Conservation (phyloP, 2,113 vertebrate genomes). For the Coryphaenoides rupestris region DNA sequence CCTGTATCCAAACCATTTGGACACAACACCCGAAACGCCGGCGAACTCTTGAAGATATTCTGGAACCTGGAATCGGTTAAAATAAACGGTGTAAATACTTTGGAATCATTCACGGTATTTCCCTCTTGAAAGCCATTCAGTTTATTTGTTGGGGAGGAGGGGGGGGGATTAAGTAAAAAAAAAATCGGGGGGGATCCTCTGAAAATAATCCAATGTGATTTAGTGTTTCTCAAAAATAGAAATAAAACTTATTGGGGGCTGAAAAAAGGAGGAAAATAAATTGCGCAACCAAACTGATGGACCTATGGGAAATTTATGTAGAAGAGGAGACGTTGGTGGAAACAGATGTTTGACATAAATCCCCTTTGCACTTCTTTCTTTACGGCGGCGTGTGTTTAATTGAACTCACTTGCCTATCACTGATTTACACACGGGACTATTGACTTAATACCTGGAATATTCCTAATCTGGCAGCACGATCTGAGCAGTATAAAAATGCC, state of each 20-base stretch:
- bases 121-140: constrained; percentile 35
- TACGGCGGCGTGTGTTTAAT: too few relatives aligned
- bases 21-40: constrained; percentile 20
- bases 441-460: too few relatives aligned
- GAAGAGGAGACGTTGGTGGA: constrained; percentile 34
- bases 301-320: constrained; percentile 41
- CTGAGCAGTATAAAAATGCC: too few relatives aligned
- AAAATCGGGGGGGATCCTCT: constrained; percentile 20
- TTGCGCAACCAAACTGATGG: constrained; percentile 25
- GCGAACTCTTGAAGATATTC: constrained; percentile 28
- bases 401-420: too few relatives aligned
- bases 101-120: constrained; percentile 27
- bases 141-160: constrained; percentile 21
- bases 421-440: too few relatives aligned
- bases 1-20: constrained; percentile 22
- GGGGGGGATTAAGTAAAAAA: constrained; percentile 32
- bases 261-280: constrained; percentile 45
- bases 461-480: too few relatives aligned
- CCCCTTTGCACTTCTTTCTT: too few relatives aligned
- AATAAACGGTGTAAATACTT: constrained; percentile 37
- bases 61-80: constrained; percentile 24
- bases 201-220: constrained; percentile 51
- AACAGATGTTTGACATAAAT: constrained; percentile 45
- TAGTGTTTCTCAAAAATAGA: constrained; percentile 47
- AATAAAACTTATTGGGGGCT: constrained; percentile 29